Base-by-base conservation (phyloP, 2,797 vertebrate genomes). In the Pseudochirops corinnae region DNA sequence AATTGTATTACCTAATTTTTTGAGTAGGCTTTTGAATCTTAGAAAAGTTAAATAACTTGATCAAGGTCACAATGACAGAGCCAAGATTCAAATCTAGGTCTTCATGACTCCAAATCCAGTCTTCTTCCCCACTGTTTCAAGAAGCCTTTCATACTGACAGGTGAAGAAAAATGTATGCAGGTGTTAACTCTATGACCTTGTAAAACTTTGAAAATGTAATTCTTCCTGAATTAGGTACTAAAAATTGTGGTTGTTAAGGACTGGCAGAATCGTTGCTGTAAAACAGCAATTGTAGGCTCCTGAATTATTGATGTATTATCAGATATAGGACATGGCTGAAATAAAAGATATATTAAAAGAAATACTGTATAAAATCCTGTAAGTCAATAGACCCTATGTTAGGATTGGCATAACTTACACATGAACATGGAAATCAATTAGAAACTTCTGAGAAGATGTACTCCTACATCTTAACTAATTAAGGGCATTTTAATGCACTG, bases 151-250 rank as follows among this genome's bases (percentile, higher is more conserved):
- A 50, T 91, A 56, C 2, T 10, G 92, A 52, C 56, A 91, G 93
- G 92, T 31, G 96, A 93, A 95, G 93, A 93, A 90, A 92, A 95
- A 96, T 52, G 92, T 28, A 58, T 1, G 6, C 5, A 3, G 6
- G 46, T 1, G 21, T 55, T 67, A 24, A 60, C n/a, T 14, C 92
- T 0, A 0, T 2, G 91, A 95, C 95, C 95, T 97, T 93, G 92
- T 6, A 28, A 56, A 39, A 39, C 4, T 60, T 46, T 28, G 74
- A 2, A 87, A n/a, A 90, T 39, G 55, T 50, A 16, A 92, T 95
- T 91, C 55, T 93, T 56, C 57, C 55, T 52, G 52, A 57, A 91
- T 62, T 28, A 0, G 0, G 7, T 31, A 3, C 33, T 90, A 3
- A 93, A 28, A 57, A 55, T 28, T 0, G 29, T 5, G 55, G 60